These are phyloP conservation scores for Acleris literana DNA, from an alignment of 2,888 invertebrate genomes.

Conservation along the genomic window DNA sequence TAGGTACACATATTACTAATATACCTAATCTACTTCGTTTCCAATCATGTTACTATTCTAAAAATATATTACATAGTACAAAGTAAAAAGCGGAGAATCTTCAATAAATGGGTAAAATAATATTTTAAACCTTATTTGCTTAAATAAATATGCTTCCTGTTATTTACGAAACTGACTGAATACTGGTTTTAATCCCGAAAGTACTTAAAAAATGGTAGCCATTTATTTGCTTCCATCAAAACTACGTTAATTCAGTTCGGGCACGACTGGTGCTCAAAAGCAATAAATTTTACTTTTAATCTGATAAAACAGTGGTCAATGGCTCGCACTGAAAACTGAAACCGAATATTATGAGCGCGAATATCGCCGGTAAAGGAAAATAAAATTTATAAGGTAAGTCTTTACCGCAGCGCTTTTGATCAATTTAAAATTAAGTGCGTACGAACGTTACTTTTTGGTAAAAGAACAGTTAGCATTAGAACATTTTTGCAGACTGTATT, in stretches of 20 bases:
- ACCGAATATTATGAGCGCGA: constrained; percentile 30
- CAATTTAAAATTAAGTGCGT: not conserved
- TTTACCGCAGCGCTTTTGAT: constrained; percentile 1
- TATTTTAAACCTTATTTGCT: too few species aligned
- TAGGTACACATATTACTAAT: too few species aligned
- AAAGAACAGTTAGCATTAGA: too few species aligned
- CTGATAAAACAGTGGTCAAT: constrained; percentile 43
- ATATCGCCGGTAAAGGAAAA: constrained; percentile 21
- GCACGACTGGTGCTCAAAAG: constrained; percentile 39
- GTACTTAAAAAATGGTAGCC: constrained; percentile 15
- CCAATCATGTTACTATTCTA: too few species aligned
- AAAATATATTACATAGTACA: too few species aligned
- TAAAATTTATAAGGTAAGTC: constrained; percentile 11
- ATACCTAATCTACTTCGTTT: too few species aligned
- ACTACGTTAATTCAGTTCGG: constrained; percentile 30
- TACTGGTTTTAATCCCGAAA: not conserved
- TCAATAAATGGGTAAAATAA: too few species aligned
- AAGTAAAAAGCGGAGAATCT: too few species aligned
- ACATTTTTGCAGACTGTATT: too few species aligned
- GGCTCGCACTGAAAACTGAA: constrained; percentile 40
- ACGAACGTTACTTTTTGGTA: too few species aligned
- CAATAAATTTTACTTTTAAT: constrained; percentile 45
- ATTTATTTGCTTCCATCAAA: constrained; percentile 29
- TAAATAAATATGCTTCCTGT: not conserved
- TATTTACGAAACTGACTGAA: not conserved